Base-by-base conservation (phyloP, 2,113 vertebrate genomes). In the Cryptomyrus ogoouensis region DNA sequence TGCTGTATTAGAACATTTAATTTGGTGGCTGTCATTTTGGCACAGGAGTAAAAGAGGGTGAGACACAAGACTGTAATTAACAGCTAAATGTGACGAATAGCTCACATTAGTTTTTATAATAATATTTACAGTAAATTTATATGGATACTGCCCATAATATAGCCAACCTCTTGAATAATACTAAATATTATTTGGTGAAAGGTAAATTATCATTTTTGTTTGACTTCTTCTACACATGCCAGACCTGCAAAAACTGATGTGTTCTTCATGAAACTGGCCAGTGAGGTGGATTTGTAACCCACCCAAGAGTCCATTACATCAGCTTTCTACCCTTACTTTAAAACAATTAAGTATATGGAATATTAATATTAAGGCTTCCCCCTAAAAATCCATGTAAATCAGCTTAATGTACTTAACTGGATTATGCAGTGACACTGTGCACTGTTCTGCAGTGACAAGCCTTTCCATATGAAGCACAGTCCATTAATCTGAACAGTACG, bases 61-160 rank as follows among this genome's bases (percentile, higher is more conserved):
- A 94, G 35, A 93, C 89, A 53, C 85, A 35, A 21, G 3, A 3
- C 47, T 92, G 92, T 94, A 89, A 93, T 93, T 94, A 94, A 88
- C 92, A 91, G 91, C 91, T 92, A 91, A 80, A 94, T 94, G 92
- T 92, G 91, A 91, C 90, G 91, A 93, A 92, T 94, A 89, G 35
- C 88, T 83, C 88, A 15, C 91, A 62, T 91, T 87, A 92, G 91
- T 88, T 93, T 39, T 88, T 27, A 47, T 89, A 53, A 88, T 85
- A 53, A 88, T 88, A 74, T 83, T 87, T 89, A 35, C 27, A 46
- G 53, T 66, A 49, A 42, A 35, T 77, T 7, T 39, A 42, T 1
- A 80, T 80, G 15, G 35, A 80, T 80, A 39, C 35, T 39, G 35
- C 35, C 5, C 74, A 42, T 42, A 80, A 80, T 17, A 77, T 80